Evolutionary conservation across 2,113 vertebrate genomes (phyloP).

Genomic region (chimpanzee (Pan troglodytes)): NHGRI_mPanTro3-v2.1_pri NC_072413.2:101202001-101202500

Average conservation of each 20-base stretch:
- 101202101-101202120: too few relatives aligned
- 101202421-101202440: background rate
- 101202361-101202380: background rate
- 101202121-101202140: background rate
- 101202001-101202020: too few relatives aligned
- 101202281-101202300: background rate
- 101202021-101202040: too few relatives aligned
- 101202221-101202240: too few relatives aligned
- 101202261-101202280: background rate
- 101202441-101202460: background rate
- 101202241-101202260: too few relatives aligned
- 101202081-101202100: too few relatives aligned
- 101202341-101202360: background rate
- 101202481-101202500: fast-evolving
- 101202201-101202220: background rate
- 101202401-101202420: background rate
- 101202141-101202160: background rate
- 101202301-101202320: background rate
- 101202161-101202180: background rate
- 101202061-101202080: too few relatives aligned
- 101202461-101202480: background rate
- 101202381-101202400: background rate
- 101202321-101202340: background rate
- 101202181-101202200: background rate
- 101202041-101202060: too few relatives aligned